Evolutionary conservation across 2,888 invertebrate genomes (phyloP).

Genomic region (Stenodera caucasica): DNA sequence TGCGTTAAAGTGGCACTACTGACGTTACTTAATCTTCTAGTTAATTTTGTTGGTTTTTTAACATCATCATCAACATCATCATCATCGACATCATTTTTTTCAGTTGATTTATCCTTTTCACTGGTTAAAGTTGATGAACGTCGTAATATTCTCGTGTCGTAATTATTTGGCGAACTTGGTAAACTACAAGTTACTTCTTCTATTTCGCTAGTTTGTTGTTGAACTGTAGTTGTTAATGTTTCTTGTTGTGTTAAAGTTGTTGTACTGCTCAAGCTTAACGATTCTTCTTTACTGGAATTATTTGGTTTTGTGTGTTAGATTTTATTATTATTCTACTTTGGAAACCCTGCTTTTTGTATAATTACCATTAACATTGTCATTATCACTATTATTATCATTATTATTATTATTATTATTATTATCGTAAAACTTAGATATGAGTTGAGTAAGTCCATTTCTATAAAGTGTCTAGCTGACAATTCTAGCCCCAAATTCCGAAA

Average conservation of each 20-base stretch:
- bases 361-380: not conserved
- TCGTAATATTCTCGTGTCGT: conserved; percentile 46
- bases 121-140: conserved; percentile 56
- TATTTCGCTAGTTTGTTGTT: conserved; percentile 39
- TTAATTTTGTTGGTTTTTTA: conserved; percentile 25
- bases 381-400: not conserved
- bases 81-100: conserved; percentile 38
- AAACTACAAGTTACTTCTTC: conserved; percentile 46
- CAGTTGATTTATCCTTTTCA: conserved; percentile 48
- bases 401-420: not conserved
- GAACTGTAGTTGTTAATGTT: conserved; percentile 27
- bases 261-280: conserved; percentile 50
- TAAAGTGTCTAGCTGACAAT: not conserved
- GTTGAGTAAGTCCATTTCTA: not conserved
- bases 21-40: conserved; percentile 58
- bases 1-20: conserved; percentile 65
- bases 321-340: not conserved
- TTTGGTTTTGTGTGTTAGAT: conserved; percentile 10
- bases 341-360: not conserved
- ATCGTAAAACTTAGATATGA: not conserved
- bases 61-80: conserved; percentile 18
- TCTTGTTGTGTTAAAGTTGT: conserved; percentile 51
- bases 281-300: conserved; percentile 43
- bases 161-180: conserved; percentile 43
- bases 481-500: not conserved